Evolutionary conservation across 2,888 invertebrate genomes (phyloP).

Genomic region (Morpho deidamia): DNA sequence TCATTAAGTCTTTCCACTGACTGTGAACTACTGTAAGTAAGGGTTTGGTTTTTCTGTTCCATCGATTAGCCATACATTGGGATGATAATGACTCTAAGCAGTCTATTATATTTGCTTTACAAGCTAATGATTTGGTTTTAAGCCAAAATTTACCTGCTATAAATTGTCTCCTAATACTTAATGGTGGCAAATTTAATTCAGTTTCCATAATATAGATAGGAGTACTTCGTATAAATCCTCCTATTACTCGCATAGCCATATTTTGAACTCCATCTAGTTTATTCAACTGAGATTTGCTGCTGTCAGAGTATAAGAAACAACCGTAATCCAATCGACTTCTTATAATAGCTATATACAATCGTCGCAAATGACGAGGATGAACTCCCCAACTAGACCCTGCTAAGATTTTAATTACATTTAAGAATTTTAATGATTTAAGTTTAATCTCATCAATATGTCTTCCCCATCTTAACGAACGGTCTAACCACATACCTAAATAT

Average conservation of each 20-base stretch:
- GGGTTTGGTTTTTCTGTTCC: not conserved
- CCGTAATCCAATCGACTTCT: conserved; percentile 27
- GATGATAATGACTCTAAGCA: not conserved
- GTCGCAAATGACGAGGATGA: conserved; percentile 26
- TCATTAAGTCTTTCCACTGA: not conserved
- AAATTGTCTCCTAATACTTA: conserved; percentile 8
- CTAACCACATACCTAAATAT: conserved; percentile 32
- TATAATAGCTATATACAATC: conserved; percentile 28
- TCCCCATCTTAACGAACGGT: conserved; percentile 25
- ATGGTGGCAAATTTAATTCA: conserved; percentile 12
- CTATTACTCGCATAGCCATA: conserved; percentile 12
- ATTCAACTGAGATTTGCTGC: conserved; percentile 2
- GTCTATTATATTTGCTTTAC: not conserved
- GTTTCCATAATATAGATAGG: conserved; percentile 17
- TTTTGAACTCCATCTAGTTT: conserved; percentile 19
- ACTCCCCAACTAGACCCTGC: conserved; percentile 28
- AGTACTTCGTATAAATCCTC: conserved; percentile 17
- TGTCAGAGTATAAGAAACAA: conserved; percentile 12
- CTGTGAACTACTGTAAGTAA: not conserved
- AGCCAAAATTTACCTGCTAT: conserved; percentile 14
- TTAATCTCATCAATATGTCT: conserved; percentile 28
- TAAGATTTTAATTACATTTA: conserved; percentile 29
- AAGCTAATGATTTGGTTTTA: conserved; percentile 2
- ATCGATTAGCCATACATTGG: not conserved
- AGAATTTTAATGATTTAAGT: conserved; percentile 22